A percentile compares a stretch with the other conserved stretches of the same genome.
phyloP scores from a whole-genome alignment of 1,140 invertebrate species.

The Zaprionus kolodkinae region DNA sequence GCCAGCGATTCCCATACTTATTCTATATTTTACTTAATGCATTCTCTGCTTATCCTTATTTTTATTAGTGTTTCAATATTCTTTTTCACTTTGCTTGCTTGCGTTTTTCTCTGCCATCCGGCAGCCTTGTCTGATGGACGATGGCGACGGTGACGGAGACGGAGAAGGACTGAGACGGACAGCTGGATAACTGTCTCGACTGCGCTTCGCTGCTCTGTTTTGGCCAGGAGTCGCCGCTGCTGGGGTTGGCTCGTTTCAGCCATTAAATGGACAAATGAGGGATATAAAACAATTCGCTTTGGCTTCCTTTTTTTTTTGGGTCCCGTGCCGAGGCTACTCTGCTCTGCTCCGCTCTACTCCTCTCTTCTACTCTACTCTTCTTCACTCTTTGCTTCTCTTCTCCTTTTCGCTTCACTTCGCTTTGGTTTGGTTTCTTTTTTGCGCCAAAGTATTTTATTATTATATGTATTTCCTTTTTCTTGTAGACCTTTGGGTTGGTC shows the following conservation, averaged over 20 bases:
- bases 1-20: constrained; percentile 47
- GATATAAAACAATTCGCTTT: constrained; percentile 84
- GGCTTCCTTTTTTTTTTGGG: constrained; percentile 63
- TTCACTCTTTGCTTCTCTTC: constrained; percentile 28
- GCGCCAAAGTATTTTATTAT: constrained; percentile 76
- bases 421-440: constrained; percentile 44
- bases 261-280: constrained; percentile 84
- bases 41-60: constrained; percentile 81
- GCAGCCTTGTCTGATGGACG: too few species aligned
- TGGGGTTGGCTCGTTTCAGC: constrained; percentile 76
- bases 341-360: constrained; percentile 16
- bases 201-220: constrained; percentile 43
- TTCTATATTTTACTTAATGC: constrained; percentile 82
- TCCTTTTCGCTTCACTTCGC: constrained; percentile 30
- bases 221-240: constrained; percentile 20
- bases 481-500: constrained; percentile 70
- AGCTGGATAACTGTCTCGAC: constrained; percentile 2
- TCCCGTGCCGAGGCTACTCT: constrained; percentile 41
- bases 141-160: constrained; percentile 9
- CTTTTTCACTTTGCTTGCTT: constrained; percentile 80
- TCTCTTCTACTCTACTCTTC: constrained; percentile 40
- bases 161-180: background rate
- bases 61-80: constrained; percentile 83
- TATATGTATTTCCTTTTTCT: constrained; percentile 67
- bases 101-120: constrained; percentile 69